Conservation (phyloP, 2,888 invertebrate species). For the Brenthis daphne region DNA sequence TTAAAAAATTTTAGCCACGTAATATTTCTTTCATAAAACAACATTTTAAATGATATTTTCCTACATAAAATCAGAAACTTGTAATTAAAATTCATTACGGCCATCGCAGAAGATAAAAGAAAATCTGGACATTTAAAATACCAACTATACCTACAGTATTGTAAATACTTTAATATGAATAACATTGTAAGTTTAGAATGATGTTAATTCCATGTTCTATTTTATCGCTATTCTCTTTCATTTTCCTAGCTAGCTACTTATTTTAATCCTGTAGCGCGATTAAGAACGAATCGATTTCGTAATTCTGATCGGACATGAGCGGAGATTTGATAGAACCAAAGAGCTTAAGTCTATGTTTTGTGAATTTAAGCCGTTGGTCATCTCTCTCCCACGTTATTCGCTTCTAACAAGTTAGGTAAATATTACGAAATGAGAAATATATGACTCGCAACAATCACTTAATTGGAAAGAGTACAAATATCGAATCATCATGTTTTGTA, state of each 20-base stretch:
- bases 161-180: conserved; percentile 44
- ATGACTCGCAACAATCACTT: conserved; percentile 43
- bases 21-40: conserved; percentile 4
- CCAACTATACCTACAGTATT: conserved; percentile 4
- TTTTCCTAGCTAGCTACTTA: conserved; percentile 57
- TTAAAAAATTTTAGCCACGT: conserved; percentile 9
- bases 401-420: conserved; percentile 38
- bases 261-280: conserved; percentile 59
- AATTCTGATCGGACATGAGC: conserved; percentile 54
- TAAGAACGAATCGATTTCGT: conserved; percentile 64
- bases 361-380: conserved; percentile 55
- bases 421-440: conserved; percentile 11
- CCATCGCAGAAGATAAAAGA: neutral
- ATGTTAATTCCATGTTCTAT: conserved; percentile 45
- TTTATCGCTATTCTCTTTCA: conserved; percentile 53
- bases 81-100: conserved; percentile 9
- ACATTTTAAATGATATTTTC: conserved; percentile 13
- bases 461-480: conserved; percentile 41
- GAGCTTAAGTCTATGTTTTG: conserved; percentile 56
- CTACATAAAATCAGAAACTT: conserved; percentile 4
- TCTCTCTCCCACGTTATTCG: conserved; percentile 63
- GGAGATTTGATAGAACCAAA: conserved; percentile 55
- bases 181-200: conserved; percentile 42
- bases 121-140: neutral
- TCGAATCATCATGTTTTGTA: conserved; percentile 25